Conservation (phyloP, 2,113 vertebrate species). For the Nothoprocta perdicaria region DNA sequence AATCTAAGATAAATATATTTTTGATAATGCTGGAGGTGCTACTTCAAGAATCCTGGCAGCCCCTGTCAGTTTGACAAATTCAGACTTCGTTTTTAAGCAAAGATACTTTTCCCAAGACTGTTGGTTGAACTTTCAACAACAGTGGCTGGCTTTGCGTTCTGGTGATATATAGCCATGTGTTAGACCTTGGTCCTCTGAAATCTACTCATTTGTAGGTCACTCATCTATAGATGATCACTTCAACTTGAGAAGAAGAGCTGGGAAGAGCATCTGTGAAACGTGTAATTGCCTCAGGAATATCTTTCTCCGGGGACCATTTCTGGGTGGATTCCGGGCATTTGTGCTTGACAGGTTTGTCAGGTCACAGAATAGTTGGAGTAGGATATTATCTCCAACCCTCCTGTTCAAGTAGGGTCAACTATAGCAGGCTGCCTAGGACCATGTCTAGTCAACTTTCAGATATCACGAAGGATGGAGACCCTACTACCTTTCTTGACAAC, state of each 20-base stretch:
- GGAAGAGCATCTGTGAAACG: neutral
- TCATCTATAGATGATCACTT: neutral
- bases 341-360: too few relatives aligned
- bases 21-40: neutral
- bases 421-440: neutral
- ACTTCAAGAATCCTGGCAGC: neutral
- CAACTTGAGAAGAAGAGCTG: neutral
- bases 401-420: neutral
- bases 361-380: neutral
- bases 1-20: neutral
- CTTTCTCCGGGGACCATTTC: neutral
- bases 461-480: neutral
- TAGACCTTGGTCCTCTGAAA: neutral
- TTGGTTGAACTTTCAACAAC: neutral
- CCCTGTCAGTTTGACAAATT: neutral
- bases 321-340: neutral
- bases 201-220: neutral
- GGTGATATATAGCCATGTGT: neutral
- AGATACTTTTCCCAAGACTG: constrained; percentile 1
- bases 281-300: neutral
- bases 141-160: neutral
- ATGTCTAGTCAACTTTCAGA: neutral
- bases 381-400: neutral
- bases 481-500: neutral
- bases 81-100: neutral